These are phyloP conservation scores for Cichladusa arquata DNA, from an alignment of 2,113 vertebrate species.

Conservation along the genomic window DNA sequence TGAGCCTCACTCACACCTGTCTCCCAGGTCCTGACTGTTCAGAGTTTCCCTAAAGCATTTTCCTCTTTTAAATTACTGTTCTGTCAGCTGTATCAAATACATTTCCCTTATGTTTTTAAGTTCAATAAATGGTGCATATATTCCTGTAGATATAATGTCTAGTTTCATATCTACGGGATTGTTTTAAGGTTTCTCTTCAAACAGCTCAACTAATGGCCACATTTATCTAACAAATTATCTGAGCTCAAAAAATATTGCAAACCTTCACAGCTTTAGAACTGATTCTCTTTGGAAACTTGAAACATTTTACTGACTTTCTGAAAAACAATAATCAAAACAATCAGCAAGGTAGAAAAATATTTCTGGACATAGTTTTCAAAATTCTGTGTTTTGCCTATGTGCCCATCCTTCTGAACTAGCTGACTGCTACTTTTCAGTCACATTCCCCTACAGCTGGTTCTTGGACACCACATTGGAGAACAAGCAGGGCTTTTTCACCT, in stretches of 20 bases:
- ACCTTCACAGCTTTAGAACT: neutral
- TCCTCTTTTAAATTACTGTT: neutral
- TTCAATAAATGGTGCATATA: neutral
- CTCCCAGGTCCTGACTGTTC: neutral
- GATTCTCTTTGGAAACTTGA: neutral
- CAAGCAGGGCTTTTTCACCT: neutral
- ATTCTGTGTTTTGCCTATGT: neutral
- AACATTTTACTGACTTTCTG: neutral
- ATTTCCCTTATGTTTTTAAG: neutral
- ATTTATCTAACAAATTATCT: neutral
- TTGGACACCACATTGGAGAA: rapidly evolving
- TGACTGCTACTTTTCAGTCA: neutral
- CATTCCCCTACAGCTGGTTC: neutral
- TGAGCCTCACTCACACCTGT: neutral
- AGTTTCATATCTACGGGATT: neutral
- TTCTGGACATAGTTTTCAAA: neutral
- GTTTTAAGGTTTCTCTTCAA: neutral
- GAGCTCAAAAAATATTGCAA: neutral
- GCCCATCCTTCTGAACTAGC: neutral
- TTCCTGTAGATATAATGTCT: neutral
- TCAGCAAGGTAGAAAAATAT: neutral
- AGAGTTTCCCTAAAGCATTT: neutral
- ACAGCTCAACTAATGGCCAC: neutral
- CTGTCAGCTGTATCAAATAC: neutral
- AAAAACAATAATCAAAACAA: neutral